A percentile compares a stretch with the other conserved stretches of the same genome.
phyloP scores from a whole-genome alignment of 1,140 invertebrate genomes.

The Habropoda laboriosa region DNA sequence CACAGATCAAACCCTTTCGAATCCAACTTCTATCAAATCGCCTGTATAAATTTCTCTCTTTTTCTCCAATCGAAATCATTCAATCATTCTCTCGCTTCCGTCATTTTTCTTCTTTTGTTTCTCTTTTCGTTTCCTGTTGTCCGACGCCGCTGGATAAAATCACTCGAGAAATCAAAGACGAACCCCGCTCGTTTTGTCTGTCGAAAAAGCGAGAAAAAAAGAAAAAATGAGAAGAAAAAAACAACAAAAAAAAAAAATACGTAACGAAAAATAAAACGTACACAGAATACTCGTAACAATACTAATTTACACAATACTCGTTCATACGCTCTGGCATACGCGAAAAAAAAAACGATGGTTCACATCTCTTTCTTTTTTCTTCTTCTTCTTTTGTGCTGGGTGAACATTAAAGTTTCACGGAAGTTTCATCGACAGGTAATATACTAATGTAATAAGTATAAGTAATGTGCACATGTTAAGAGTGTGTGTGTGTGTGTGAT shows the following conservation, averaged over 20 bases:
- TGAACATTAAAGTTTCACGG: conserved; percentile 72
- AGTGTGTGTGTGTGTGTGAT: too few species aligned
- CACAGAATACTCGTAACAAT: conserved; percentile 44
- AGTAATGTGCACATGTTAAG: too few species aligned
- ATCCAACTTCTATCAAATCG: neutral
- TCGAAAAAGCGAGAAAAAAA: neutral
- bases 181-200: neutral
- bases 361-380: conserved; percentile 30
- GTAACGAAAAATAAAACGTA: neutral
- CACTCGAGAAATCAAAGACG: conserved; percentile 15
- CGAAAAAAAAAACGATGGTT: conserved; percentile 10
- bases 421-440: conserved; percentile 67
- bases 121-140: neutral
- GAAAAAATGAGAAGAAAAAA: neutral
- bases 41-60: neutral
- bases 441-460: too few species aligned
- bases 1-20: too few species aligned
- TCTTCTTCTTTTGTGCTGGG: conserved; percentile 73
- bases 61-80: too few species aligned
- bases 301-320: conserved; percentile 68
- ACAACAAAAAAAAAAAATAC: conserved; percentile 2
- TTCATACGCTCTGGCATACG: conserved; percentile 63
- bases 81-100: neutral
- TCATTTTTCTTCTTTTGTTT: too few species aligned
- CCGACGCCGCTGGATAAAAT: conserved; percentile 37